Conservation (phyloP, 2,888 invertebrate species). For the Meiosimyza platycephala region DNA sequence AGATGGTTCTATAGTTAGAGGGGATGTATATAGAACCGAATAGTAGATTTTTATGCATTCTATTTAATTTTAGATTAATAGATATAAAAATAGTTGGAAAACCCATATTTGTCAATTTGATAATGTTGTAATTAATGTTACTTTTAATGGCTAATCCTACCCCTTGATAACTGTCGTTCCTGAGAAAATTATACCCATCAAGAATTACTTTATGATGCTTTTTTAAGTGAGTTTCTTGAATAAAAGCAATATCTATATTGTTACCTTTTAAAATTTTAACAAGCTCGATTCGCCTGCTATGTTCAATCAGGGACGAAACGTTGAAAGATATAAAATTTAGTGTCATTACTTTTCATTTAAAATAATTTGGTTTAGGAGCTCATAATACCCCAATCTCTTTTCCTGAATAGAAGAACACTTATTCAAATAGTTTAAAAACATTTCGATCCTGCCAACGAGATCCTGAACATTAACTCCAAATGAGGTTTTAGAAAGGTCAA, state of each 20-base stretch:
- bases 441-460: background rate
- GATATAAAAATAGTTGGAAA: background rate
- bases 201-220: background rate
- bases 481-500: background rate
- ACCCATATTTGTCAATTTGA: background rate
- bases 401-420: background rate
- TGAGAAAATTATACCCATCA: background rate
- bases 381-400: background rate
- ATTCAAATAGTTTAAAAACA: background rate
- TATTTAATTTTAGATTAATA: background rate
- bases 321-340: slow-evolving; percentile 6
- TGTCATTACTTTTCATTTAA: background rate
- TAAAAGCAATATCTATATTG: background rate
- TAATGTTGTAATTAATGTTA: background rate
- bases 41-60: background rate
- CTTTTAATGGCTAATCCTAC: background rate
- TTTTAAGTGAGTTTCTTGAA: background rate
- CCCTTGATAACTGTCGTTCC: background rate
- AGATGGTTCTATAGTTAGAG: background rate
- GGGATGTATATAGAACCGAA: background rate
- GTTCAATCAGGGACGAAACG: slow-evolving; percentile 11
- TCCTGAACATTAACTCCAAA: background rate
- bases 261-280: background rate
- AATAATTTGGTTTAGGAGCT: slow-evolving; percentile 6
- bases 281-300: slow-evolving; percentile 16